phyloP scores from a whole-genome alignment of 2,113 vertebrate genomes.

The Podocnemis expansa region DNA sequence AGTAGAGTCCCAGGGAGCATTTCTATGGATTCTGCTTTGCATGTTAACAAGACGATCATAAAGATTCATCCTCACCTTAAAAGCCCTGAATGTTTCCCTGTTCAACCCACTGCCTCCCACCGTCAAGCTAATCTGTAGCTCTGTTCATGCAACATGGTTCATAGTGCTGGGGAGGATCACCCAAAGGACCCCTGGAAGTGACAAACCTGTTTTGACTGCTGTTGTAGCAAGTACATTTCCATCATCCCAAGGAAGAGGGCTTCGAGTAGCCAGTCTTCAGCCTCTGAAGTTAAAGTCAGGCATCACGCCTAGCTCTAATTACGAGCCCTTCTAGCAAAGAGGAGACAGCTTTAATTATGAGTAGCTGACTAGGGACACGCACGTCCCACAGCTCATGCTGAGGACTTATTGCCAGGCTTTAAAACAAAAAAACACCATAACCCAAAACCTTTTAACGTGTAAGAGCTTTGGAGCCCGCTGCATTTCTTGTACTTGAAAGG shows the following conservation, averaged over 20 bases:
- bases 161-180: not conserved
- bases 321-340: rapidly evolving
- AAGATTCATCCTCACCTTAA: not conserved
- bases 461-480: not conserved
- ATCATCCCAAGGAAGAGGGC: not conserved
- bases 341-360: not conserved
- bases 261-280: not conserved
- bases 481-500: not conserved
- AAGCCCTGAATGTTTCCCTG: rapidly evolving
- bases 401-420: not conserved
- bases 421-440: not conserved
- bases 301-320: not conserved
- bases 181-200: not conserved
- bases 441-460: not conserved
- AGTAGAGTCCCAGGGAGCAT: not conserved
- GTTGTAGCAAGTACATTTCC: not conserved
- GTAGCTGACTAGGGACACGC: not conserved
- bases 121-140: rapidly evolving
- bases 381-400: not conserved
- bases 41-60: not conserved
- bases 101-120: not conserved
- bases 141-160: too few relatives aligned
- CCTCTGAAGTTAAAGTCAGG: not conserved
- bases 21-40: not conserved
- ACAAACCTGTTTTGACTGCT: not conserved